Evolutionary conservation across 2,113 vertebrate species (phyloP).

Genomic region (Silurus glanis): DNA sequence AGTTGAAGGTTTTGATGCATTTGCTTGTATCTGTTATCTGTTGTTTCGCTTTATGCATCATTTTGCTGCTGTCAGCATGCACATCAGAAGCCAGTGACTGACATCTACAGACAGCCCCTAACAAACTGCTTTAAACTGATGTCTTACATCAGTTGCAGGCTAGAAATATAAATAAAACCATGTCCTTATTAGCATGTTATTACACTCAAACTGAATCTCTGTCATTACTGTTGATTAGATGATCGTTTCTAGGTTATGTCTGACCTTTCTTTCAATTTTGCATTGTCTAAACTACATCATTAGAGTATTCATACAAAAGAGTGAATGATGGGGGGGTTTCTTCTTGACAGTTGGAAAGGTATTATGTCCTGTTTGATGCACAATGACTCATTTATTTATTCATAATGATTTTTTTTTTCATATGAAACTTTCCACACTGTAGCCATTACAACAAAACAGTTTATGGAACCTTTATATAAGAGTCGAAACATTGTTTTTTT

Average conservation of each 20-base stretch:
- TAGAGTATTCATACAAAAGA: background rate
- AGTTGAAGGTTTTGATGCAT: background rate
- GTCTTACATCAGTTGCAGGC: background rate
- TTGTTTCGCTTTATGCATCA: background rate
- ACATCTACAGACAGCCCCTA: background rate
- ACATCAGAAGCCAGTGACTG: background rate
- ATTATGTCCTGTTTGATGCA: background rate
- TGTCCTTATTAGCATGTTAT: background rate
- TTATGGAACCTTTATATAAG: background rate
- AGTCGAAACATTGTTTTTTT: background rate
- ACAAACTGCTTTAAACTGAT: background rate
- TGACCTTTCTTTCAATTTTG: background rate
- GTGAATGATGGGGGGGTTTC: background rate
- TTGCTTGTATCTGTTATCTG: background rate
- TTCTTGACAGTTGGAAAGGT: background rate
- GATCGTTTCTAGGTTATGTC: background rate
- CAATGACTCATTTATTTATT: background rate
- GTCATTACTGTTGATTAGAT: background rate
- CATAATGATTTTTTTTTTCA: background rate
- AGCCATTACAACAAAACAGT: background rate
- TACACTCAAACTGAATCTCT: background rate
- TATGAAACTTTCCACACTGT: background rate
- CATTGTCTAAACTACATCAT: conserved; percentile 10
- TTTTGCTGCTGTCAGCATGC: conserved; percentile 4
- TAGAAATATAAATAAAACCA: background rate